Percentiles rank a stretch among this genome's conserved stretches.
These are phyloP conservation scores for Gymnopithys bicolor DNA, from an alignment of 2,797 vertebrate genomes.

Conservation along the genomic window DNA sequence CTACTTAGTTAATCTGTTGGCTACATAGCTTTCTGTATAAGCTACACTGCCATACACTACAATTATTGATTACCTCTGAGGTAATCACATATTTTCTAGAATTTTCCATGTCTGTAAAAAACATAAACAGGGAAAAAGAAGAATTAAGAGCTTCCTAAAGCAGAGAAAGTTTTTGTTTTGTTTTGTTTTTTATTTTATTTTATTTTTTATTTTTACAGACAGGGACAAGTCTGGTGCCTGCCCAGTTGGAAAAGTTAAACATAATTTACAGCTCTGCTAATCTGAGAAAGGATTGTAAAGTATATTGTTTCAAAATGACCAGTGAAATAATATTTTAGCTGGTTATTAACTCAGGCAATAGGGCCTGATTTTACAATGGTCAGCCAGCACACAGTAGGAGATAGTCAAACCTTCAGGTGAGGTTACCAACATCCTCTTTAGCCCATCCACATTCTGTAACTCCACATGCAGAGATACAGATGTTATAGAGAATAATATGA, in stretches of 20 bases:
- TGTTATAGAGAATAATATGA: background rate
- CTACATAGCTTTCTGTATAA: background rate
- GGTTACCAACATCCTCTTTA: background rate
- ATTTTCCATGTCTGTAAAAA: background rate
- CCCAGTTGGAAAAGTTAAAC: background rate
- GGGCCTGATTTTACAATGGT: background rate
- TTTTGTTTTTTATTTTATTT: too few species aligned
- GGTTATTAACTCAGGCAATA: background rate
- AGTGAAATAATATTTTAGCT: background rate
- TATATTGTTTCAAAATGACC: background rate
- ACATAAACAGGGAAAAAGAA: background rate
- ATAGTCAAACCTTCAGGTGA: background rate
- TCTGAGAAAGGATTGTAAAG: background rate
- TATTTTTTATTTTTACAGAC: background rate
- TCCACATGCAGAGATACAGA: background rate
- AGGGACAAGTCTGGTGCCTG: accelerated
- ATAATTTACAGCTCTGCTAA: background rate
- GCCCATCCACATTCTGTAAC: accelerated
- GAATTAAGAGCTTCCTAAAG: background rate
- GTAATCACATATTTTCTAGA: background rate
- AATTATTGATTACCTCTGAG: background rate
- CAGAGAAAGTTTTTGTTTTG: background rate
- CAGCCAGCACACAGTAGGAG: background rate
- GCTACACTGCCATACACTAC: accelerated
- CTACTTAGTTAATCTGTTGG: too few species aligned